These are phyloP conservation scores for Coelopa frigida DNA, from an alignment of 1,140 invertebrate species.

Conservation along the genomic window DNA sequence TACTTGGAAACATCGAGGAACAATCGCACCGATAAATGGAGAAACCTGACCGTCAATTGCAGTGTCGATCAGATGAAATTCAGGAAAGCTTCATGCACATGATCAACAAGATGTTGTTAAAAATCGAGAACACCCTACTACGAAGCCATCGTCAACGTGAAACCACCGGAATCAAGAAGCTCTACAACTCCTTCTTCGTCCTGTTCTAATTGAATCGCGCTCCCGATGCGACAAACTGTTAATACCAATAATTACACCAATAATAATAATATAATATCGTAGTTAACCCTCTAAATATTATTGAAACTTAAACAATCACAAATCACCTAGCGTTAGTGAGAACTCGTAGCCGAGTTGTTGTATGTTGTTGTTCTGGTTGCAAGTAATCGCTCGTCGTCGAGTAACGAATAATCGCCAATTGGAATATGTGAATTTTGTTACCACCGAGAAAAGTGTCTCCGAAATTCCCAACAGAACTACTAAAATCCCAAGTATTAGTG, in stretches of 20 bases:
- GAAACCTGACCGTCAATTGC: slow-evolving; percentile 39
- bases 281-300: not conserved
- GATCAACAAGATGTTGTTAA: slow-evolving; percentile 53
- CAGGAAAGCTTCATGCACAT: slow-evolving; percentile 41
- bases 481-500: too few species aligned
- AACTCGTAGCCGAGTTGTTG: too few species aligned
- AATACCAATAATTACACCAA: slow-evolving; percentile 12
- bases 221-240: slow-evolving; percentile 15
- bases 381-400: too few species aligned
- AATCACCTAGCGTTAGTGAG: not conserved
- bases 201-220: slow-evolving; percentile 61
- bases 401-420: too few species aligned
- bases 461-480: too few species aligned
- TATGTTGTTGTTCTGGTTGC: too few species aligned
- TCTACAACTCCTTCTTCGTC: slow-evolving; percentile 78
- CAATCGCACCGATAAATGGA: slow-evolving; percentile 39
- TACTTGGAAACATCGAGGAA: slow-evolving; percentile 4
- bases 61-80: slow-evolving; percentile 39
- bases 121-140: slow-evolving; percentile 62
- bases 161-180: slow-evolving; percentile 72
- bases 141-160: slow-evolving; percentile 72
- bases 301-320: slow-evolving; percentile 1
- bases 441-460: too few species aligned
- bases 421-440: too few species aligned
- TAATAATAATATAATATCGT: slow-evolving; percentile 14